Evolutionary conservation across 1,140 invertebrate species (phyloP).

Genomic region (Mycetomoellerius zeteki): DNA sequence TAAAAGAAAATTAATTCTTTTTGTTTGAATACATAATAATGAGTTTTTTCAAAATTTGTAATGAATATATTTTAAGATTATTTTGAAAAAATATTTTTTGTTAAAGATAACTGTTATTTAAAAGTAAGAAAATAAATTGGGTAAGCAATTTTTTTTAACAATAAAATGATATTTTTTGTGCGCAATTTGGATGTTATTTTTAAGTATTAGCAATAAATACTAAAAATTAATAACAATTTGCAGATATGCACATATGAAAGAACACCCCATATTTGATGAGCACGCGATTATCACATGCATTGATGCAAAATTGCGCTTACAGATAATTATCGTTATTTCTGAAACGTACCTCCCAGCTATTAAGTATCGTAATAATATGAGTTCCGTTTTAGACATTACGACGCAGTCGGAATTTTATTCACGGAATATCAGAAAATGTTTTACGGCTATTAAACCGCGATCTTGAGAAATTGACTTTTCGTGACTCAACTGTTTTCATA

Average conservation of each 20-base stretch:
- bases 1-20: too few species aligned
- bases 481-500: conserved; percentile 46
- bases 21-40: too few species aligned
- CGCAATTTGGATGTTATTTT: background rate
- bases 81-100: too few species aligned
- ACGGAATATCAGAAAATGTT: conserved; percentile 24
- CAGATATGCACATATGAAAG: background rate
- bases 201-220: background rate
- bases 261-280: background rate
- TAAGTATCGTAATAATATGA: conserved; percentile 15
- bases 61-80: too few species aligned
- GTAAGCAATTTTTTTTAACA: too few species aligned
- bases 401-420: conserved; percentile 31
- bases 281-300: background rate
- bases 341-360: background rate
- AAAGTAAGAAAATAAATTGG: too few species aligned
- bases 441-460: conserved; percentile 32
- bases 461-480: conserved; percentile 50
- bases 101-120: too few species aligned
- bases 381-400: background rate
- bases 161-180: too few species aligned
- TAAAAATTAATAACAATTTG: background rate
- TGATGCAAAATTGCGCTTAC: background rate
- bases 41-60: too few species aligned
- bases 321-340: background rate